Percentiles rank a stretch among this genome's conserved stretches.
These are phyloP conservation scores for Physella acuta DNA, from an alignment of 1,140 invertebrate genomes.

Conservation along the genomic window DNA sequence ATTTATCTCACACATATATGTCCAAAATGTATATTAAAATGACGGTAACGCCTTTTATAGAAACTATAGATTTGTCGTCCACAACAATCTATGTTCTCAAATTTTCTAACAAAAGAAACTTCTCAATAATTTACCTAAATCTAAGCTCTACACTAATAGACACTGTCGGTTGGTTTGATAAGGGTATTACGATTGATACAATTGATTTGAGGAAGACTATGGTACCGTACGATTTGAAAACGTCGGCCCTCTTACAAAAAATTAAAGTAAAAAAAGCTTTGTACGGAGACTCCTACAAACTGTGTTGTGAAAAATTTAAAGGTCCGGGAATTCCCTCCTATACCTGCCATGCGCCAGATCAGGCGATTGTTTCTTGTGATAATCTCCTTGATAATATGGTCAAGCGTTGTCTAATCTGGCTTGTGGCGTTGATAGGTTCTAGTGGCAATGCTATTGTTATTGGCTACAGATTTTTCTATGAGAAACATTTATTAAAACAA, in stretches of 20 bases:
- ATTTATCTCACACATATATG: too few species aligned
- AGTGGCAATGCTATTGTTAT: too few species aligned
- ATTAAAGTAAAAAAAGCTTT: not conserved
- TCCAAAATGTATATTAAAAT: too few species aligned
- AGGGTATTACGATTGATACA: not conserved
- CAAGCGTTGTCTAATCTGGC: conserved; percentile 42
- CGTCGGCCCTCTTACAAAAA: not conserved
- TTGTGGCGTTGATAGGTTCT: too few species aligned
- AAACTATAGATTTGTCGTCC: too few species aligned
- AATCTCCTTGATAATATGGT: conserved; percentile 22
- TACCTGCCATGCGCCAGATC: conserved; percentile 29
- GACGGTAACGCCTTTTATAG: too few species aligned
- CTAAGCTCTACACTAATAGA: not conserved
- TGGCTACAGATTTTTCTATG: too few species aligned
- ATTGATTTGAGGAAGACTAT: not conserved
- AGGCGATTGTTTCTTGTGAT: conserved; percentile 41
- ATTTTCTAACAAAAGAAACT: too few species aligned
- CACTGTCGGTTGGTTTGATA: not conserved
- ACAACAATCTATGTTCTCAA: too few species aligned
- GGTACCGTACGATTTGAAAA: not conserved
- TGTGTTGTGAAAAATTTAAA: conserved; percentile 35
- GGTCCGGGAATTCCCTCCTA: conserved; percentile 24
- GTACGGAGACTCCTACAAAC: conserved; percentile 30
- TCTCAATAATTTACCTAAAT: not conserved
- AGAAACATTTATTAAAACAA: too few species aligned